Evolutionary conservation across 2,888 invertebrate genomes (phyloP), one percentile per base, ranked within the genome.

Genomic region (Prosopocoilus inquinatus): DNA sequence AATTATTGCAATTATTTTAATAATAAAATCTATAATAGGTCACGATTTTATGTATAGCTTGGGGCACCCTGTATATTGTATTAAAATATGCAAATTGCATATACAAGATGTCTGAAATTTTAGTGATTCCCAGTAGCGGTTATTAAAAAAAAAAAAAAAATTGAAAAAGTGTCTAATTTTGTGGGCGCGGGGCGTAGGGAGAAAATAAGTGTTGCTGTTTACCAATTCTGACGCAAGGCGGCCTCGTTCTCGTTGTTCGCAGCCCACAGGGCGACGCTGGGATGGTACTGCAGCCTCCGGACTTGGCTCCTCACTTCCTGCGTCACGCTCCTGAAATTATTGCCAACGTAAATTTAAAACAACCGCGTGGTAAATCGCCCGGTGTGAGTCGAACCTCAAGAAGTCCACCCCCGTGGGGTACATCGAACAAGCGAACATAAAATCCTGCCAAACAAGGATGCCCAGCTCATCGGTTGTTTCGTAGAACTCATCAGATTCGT

Each of bases 231-330:
- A 45, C 86, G 81, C 4, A 96, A 73, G 0, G 94, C 96, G 3
- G 86, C 90, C 79, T 98, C 98, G 71, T 97, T 97, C 78, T 98
- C 98, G 73, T 98, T 98, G 75, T 97, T 98, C 3, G 89, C 95
- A 11, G 95, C 91, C 88, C 94, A 96, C 0, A 96, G 68, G 0
- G 91, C 87, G 36, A 98, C 83, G 48, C 91, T 92, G 0, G 97
- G 84, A 75, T 97, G 96, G 70, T 89, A 83, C 61, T 91, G 90
- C 8, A 99, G 79, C 47, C 94, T 83, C 55, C 85, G 81, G 1
- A 93, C 87, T 78, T 93, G 94, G 71, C 94, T 89, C 15, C 79
- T 79, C 33, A 95, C 82, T 81, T 99, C 98, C 4, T 77, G 73
- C 46, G 78, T 75, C 0, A 96, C 93, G 2, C 84, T 85, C 2